Base-by-base conservation (phyloP, 2,113 vertebrate species). In the Cyprinodon variegatus region DNA sequence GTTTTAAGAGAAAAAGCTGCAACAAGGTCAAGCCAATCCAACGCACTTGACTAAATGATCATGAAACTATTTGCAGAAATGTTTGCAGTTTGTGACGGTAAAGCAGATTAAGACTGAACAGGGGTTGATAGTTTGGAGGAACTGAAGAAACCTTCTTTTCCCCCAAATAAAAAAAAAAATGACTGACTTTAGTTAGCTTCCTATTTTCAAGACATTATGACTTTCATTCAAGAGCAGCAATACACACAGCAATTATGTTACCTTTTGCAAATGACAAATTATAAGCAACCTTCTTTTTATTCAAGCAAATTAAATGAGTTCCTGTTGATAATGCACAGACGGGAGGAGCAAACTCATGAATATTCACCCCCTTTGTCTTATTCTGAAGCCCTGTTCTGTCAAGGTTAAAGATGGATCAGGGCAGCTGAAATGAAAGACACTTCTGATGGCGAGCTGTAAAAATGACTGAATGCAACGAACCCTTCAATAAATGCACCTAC, bases 371-470 rank as follows among this genome's bases (percentile, higher is more conserved):
- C 15, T 72, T 73, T 66, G 11, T 60, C 65, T 77, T 40, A 59
- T 85, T 62, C 73, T 4, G 11, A 61, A 70, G 67, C 60, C 39
- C 63, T 22, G 17, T 36, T 36, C 53, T 39, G n/a, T 39, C 37
- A 50, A 50, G 62, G 73, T 62, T 43, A 59, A 79, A 61, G 36
- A 64, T 41, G 39, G 70, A 77, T 15, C 1, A 45, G 70, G 77
- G 74, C 69, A 38, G 79, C 70, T 64, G 64, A 75, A 69, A 76
- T 68, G 68, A 72, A 74, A 60, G 60, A 61, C 15, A 9, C 62
- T 68, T 86, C 74, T 83, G 75, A 77, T 78, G 46, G 84, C 79
- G 76, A 69, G 65, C 83, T 87, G 81, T 83, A 77, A 86, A 76
- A 62, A 61, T 2, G 60, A 67, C 82, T 65, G 69, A 85, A 86